phyloP scores from a whole-genome alignment of 2,888 invertebrate genomes.

The Venustoraphidia nigricollis region DNA sequence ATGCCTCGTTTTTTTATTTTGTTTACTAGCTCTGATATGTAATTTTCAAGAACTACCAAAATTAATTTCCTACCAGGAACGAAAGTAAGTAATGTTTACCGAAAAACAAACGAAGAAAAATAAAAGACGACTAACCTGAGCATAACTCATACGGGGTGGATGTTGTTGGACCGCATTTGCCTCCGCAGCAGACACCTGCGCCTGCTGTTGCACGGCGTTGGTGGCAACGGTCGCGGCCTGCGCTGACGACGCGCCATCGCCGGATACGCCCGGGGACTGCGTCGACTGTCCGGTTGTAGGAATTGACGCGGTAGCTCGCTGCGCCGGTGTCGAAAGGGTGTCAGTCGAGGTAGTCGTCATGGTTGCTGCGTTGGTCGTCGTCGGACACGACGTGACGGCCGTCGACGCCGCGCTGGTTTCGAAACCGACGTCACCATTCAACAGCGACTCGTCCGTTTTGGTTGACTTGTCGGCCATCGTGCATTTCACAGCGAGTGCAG shows the following conservation, averaged over 20 bases:
- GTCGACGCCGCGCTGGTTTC: constrained; percentile 14
- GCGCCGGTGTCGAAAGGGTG: constrained; percentile 14
- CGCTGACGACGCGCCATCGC: constrained; percentile 15
- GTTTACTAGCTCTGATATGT: no score
- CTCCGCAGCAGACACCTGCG: constrained; percentile 6
- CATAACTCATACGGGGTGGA: constrained; percentile 40
- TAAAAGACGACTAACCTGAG: constrained; percentile 24
- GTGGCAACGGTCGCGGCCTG: constrained; percentile 16
- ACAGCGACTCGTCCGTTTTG: constrained; percentile 40
- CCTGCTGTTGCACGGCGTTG: neutral
- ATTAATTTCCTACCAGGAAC: no score
- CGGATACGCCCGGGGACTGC: constrained; percentile 7
- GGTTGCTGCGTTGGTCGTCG: constrained; percentile 35
- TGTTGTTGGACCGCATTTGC: constrained; percentile 9
- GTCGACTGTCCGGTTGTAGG: constrained; percentile 6
- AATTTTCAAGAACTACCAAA: no score
- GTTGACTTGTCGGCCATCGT: constrained; percentile 52
- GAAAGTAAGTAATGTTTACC: no score
- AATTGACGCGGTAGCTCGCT: constrained; percentile 12
- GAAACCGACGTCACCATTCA: constrained; percentile 18
- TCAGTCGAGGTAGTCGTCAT: constrained; percentile 31
- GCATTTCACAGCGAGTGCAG: constrained; percentile 26
- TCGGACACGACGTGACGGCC: constrained; percentile 18
- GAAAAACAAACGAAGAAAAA: no score
- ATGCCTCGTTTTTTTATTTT: no score